Percentiles rank a stretch among this genome's conserved stretches.
phyloP scores from a whole-genome alignment of 2,797 vertebrate genomes.

The Falco rusticolus region DNA sequence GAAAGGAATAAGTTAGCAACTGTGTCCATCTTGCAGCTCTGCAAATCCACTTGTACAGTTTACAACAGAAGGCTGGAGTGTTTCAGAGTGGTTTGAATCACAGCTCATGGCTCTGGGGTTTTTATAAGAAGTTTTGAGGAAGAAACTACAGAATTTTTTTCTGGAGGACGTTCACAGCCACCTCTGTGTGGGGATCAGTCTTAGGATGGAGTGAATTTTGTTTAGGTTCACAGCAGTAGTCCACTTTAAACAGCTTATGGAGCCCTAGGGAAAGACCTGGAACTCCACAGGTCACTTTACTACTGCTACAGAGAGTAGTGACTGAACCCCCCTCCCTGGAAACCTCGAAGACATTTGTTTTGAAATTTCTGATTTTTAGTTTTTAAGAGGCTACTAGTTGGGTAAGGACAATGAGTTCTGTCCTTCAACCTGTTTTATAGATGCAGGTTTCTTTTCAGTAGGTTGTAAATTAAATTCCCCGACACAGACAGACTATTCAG shows the following conservation, averaged over 20 bases:
- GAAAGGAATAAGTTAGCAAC: not conserved
- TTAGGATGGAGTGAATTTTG: not conserved
- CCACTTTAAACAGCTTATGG: not conserved
- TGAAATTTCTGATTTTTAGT: not conserved
- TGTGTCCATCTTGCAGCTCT: not conserved
- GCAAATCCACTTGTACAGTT: not conserved
- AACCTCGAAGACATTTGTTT: not conserved
- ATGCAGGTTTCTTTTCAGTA: conserved; percentile 5
- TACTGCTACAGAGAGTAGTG: not conserved
- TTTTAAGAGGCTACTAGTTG: not conserved
- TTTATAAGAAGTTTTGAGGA: not conserved
- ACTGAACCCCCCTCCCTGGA: not conserved
- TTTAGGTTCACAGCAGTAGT: not conserved
- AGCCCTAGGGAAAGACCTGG: not conserved
- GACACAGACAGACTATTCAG: not conserved
- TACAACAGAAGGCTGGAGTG: not conserved
- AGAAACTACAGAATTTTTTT: not conserved
- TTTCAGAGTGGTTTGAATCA: not conserved
- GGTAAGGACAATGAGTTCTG: not conserved
- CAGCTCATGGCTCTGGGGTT: not conserved
- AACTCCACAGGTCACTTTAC: not conserved
- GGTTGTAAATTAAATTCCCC: conserved; percentile 52
- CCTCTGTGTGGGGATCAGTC: not conserved
- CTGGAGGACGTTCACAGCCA: not conserved
- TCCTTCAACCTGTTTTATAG: not conserved